Percentiles rank a stretch among this genome's conserved stretches.
phyloP scores from a whole-genome alignment of 2,888 invertebrate species.

The Lasioglossum calceatum region DNA sequence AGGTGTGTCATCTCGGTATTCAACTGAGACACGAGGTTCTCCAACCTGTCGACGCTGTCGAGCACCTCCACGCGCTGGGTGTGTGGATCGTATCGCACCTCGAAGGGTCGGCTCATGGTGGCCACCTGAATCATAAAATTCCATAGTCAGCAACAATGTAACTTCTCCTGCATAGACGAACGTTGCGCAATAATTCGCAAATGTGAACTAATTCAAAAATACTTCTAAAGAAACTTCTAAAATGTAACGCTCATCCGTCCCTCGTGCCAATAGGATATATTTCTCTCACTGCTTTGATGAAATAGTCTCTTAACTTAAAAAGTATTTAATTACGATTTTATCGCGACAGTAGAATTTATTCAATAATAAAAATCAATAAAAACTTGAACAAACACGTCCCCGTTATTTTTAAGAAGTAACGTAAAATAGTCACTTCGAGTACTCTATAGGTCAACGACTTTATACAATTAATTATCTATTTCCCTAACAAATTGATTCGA shows the following conservation, averaged over 20 bases:
- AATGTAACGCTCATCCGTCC: not conserved
- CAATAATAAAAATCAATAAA: not conserved
- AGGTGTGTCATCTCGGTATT: conserved; percentile 95
- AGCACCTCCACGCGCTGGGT: conserved; percentile 98
- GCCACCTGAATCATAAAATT: conserved; percentile 81
- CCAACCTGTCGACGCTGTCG: conserved; percentile 95
- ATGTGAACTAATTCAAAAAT: not conserved
- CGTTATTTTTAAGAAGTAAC: not conserved
- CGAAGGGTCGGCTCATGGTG: conserved; percentile 97
- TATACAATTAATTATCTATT: not conserved
- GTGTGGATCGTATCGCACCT: conserved; percentile 99
- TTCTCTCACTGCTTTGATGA: not conserved
- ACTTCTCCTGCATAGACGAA: not conserved
- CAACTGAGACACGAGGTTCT: conserved; percentile 92
- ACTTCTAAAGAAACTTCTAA: not conserved
- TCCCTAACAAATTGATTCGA: not conserved
- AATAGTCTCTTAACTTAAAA: too few species aligned
- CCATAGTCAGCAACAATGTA: not conserved
- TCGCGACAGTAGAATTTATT: not conserved
- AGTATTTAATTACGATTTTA: too few species aligned
- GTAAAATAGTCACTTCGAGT: not conserved
- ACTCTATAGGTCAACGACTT: too few species aligned
- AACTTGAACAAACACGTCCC: not conserved
- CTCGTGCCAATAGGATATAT: not conserved
- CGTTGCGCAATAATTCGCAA: not conserved